Conservation (phyloP, 2,113 vertebrate genomes). For the Corvus cornix region DNA sequence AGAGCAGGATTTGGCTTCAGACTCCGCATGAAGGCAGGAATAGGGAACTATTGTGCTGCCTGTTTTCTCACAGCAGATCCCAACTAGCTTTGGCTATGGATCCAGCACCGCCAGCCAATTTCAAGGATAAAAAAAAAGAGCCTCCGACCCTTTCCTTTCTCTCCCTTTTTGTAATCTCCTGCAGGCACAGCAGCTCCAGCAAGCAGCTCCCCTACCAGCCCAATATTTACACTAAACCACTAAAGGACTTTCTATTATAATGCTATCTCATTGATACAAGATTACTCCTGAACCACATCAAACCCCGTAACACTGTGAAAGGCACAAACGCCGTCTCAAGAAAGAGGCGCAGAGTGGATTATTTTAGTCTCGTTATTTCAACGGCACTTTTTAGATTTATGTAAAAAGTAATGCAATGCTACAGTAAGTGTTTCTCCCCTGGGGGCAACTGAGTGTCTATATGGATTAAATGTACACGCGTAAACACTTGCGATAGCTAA, state of each 20-base stretch:
- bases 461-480: conserved; percentile 7
- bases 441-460: conserved; percentile 37
- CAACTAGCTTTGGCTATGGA: conserved; percentile 55
- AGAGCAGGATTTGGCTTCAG: conserved; percentile 56
- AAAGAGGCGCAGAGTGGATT: conserved; percentile 60
- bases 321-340: conserved; percentile 47
- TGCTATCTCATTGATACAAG: conserved; percentile 65
- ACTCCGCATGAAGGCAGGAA: background rate
- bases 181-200: conserved; percentile 58
- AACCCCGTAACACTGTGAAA: conserved; percentile 48
- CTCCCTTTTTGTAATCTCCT: conserved; percentile 65
- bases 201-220: conserved; percentile 65
- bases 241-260: conserved; percentile 70
- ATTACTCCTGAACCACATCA: conserved; percentile 67
- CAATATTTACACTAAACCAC: conserved; percentile 69
- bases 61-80: conserved; percentile 64
- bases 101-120: conserved; percentile 50
- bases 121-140: conserved; percentile 15
- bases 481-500: conserved; percentile 11
- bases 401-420: conserved; percentile 68
- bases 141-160: conserved; percentile 65
- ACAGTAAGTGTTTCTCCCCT: conserved; percentile 55
- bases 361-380: conserved; percentile 59
- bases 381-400: conserved; percentile 59
- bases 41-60: conserved; percentile 48